Percentiles rank a stretch among this genome's conserved stretches.
These are phyloP conservation scores for Microctenopoma stevenorrisi DNA, from an alignment of 2,797 vertebrate species.

Conservation along the genomic window DNA sequence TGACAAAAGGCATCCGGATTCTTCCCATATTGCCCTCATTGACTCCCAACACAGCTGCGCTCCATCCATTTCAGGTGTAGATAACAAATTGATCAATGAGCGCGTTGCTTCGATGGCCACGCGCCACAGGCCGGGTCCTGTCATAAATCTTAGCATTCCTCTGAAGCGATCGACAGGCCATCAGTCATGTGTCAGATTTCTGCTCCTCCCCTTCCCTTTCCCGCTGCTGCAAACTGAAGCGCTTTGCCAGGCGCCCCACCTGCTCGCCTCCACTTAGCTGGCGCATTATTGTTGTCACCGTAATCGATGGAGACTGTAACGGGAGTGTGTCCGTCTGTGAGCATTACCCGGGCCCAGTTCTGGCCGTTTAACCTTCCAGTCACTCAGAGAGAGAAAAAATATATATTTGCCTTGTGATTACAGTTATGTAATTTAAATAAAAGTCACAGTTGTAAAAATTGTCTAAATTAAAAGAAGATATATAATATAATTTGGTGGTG, in stretches of 20 bases:
- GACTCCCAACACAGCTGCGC: conserved; percentile 78
- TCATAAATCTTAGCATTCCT: conserved; percentile 76
- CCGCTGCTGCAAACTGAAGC: conserved; percentile 36
- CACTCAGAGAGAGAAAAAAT: conserved; percentile 36
- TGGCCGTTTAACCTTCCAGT: conserved; percentile 66
- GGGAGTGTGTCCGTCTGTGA: conserved; percentile 58
- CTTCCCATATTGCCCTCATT: conserved; percentile 69
- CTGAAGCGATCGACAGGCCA: conserved; percentile 78
- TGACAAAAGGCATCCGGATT: conserved; percentile 67
- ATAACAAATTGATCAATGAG: conserved; percentile 79
- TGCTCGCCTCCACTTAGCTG: conserved; percentile 59
- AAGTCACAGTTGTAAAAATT: background rate
- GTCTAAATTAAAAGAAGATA: background rate
- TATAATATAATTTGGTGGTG: background rate
- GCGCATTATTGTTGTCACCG: conserved; percentile 39
- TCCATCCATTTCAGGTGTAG: conserved; percentile 67
- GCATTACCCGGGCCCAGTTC: conserved; percentile 36
- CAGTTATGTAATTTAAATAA: no score
- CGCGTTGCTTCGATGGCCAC: conserved; percentile 50
- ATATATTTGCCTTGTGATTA: no score
- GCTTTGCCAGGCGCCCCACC: conserved; percentile 48
- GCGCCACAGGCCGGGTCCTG: conserved; percentile 54
- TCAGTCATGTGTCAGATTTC: conserved; percentile 73
- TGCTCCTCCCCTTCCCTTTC: conserved; percentile 61
- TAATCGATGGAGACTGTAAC: conserved; percentile 67